Evolutionary conservation across 2,797 vertebrate species (phyloP), one percentile per base, ranked within the genome.

Genomic region (Ficedula albicollis): DNA sequence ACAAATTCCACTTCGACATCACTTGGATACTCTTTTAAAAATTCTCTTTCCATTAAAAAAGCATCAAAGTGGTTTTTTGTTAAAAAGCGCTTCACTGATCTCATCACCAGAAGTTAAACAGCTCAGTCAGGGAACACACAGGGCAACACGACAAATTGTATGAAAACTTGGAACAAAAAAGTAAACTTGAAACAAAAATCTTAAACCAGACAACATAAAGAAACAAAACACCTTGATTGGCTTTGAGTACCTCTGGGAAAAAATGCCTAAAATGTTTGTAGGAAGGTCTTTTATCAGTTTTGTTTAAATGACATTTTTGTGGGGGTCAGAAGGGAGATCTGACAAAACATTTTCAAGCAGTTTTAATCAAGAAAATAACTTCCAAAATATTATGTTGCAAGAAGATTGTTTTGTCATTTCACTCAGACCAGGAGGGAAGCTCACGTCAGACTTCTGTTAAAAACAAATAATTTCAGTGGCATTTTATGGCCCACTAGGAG

Each of bases 141-240:
- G 63, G 74, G 59, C 87, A 88, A 64, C 2, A 51, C 59, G 85
- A 93, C 90, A 91, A 89, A 91, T 36, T 1, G 1, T 27, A 32
- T 8, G 66, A 88, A 67, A 91, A 86, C 23, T 27, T 66, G 43
- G 38, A 75, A 26, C 43, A 75, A 78, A 81, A 90, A 89, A 84
- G 69, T 80, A 83, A 91, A 80, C 72, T 69, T 32, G 76, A 86
- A 96, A 93, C 73, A 94, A 95, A 89, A 87, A 69, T 51, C 84
- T 81, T 90, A 77, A 89, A 89, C 44, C 41, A 95, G 82, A 87
- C 64, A 63, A 89, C 14, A 51, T 16, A 90, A 89, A 89, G 64
- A 84, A 89, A 89, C 64, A 87, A 89, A 86, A 21, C n/a, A 70
- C 38, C 46, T 77, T 58, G 48, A 60, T 8, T 64, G 64, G 38